phyloP scores from a whole-genome alignment of 53 echinoderm and acorn worm genomes.

The Crossaster papposus region DNA sequence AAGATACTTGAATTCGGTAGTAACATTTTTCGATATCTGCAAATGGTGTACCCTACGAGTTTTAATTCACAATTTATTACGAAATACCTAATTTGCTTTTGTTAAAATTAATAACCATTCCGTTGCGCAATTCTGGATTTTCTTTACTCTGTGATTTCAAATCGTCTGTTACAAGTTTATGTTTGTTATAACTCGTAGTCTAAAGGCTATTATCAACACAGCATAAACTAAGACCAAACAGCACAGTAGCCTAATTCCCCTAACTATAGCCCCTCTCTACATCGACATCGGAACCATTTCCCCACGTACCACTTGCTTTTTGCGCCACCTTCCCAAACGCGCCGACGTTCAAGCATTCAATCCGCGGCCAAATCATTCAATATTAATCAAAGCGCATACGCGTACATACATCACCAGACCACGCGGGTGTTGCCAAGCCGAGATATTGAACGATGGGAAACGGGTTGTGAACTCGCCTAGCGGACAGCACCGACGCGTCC shows the following conservation, averaged over 20 bases:
- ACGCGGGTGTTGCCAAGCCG: background rate
- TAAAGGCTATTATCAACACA: no score
- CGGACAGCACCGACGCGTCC: slow-evolving; percentile 47
- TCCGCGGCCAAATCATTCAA: background rate
- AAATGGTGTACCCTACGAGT: no score
- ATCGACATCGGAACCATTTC: background rate
- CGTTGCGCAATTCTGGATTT: no score
- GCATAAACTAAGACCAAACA: no score
- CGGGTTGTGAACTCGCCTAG: slow-evolving; percentile 51
- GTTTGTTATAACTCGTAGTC: no score
- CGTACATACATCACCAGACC: background rate
- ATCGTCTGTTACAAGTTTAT: no score
- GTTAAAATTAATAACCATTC: no score
- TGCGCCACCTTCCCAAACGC: slow-evolving; percentile 4
- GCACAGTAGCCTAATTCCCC: background rate
- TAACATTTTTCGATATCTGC: no score
- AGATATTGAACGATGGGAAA: slow-evolving; percentile 14
- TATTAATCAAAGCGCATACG: slow-evolving; percentile 57
- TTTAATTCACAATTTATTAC: no score
- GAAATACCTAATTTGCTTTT: no score
- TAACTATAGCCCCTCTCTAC: background rate
- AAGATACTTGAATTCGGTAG: no score
- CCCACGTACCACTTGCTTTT: background rate
- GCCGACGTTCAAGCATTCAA: slow-evolving; percentile 1
- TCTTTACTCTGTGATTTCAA: no score